Base-by-base conservation (phyloP, 2,113 vertebrate species). In the Chaetops frenatus region DNA sequence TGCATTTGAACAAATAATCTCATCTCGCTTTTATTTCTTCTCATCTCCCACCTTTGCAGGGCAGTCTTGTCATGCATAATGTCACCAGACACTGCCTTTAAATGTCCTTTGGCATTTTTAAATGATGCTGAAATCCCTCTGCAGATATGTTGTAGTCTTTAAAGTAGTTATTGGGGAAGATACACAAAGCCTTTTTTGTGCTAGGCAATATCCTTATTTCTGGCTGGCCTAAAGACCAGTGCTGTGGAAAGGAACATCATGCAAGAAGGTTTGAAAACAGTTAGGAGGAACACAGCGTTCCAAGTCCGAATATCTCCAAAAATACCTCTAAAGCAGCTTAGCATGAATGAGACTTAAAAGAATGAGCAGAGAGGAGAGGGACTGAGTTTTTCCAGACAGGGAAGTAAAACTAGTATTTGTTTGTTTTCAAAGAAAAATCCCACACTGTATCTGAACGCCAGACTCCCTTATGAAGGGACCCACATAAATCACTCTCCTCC, bases 161-260 rank as follows among this genome's bases (percentile, higher is more conserved):
- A 81, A 90, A 94, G 21, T 2, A 78, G 65, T 88, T 74, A 48
- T 10, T 84, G 57, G 69, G 50, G 47, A 91, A 64, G 77, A 81
- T 15, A 72, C 36, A 96, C 86, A 94, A 96, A 69, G 80, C 56
- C 61, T 69, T 66, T 91, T 81, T 94, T 97, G 95, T 97, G 53
- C 73, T 93, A 57, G 72, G 69, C 20, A 70, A 50, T 69, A 93
- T 56, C n/a, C 82, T 74, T 78, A 62, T 84, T 96, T 83, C 85
- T 86, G 85, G 56, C 92, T 83, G 69, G 65, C 58, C 53, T 25
- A 35, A 92, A 91, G 79, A 86, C 50, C 74, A 53, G 65, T 2
- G 1, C 76, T 77, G 65, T 93, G 90, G 77, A 96, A 95, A 92
- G 76, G 90, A 92, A 81, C 15, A 2, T 86, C 92, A 66, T 64